phyloP scores from a whole-genome alignment of 2,797 vertebrate species.

The Odontamblyopus lacepedii region DNA sequence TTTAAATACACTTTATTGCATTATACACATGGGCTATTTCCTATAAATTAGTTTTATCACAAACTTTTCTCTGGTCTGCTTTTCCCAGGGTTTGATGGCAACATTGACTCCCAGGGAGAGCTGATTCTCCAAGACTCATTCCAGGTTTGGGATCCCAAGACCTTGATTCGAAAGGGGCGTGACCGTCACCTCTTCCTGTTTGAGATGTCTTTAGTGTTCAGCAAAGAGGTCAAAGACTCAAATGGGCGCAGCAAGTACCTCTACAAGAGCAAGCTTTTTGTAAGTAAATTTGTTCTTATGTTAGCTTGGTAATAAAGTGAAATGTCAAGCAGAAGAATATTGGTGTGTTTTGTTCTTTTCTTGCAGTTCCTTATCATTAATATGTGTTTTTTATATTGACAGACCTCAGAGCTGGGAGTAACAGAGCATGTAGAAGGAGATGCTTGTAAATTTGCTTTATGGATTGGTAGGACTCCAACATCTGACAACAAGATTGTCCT shows the following conservation, averaged over 20 bases:
- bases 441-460: constrained; percentile 96
- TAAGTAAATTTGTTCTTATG: constrained; percentile 67
- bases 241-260: constrained; percentile 97
- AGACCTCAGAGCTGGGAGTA: constrained; percentile 97
- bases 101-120: constrained; percentile 98
- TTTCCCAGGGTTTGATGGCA: constrained; percentile 92
- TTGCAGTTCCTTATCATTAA: not conserved
- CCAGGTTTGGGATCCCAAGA: constrained; percentile 99
- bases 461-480: constrained; percentile 95
- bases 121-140: constrained; percentile 98
- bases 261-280: constrained; percentile 93
- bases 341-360: not conserved
- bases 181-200: constrained; percentile 99
- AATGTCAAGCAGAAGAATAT: not conserved
- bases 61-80: not conserved
- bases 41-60: not conserved
- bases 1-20: not conserved
- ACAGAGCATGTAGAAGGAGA: constrained; percentile 98
- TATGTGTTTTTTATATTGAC: constrained; percentile 1
- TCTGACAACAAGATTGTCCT: constrained; percentile 99
- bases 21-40: not conserved
- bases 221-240: constrained; percentile 99
- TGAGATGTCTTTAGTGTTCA: constrained; percentile 97
- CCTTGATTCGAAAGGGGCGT: constrained; percentile 94
- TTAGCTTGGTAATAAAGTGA: not conserved